Percentiles rank a stretch among this genome's conserved stretches.
Conservation (phyloP, 2,113 vertebrate genomes). For the Hepsetus odoe region DNA sequence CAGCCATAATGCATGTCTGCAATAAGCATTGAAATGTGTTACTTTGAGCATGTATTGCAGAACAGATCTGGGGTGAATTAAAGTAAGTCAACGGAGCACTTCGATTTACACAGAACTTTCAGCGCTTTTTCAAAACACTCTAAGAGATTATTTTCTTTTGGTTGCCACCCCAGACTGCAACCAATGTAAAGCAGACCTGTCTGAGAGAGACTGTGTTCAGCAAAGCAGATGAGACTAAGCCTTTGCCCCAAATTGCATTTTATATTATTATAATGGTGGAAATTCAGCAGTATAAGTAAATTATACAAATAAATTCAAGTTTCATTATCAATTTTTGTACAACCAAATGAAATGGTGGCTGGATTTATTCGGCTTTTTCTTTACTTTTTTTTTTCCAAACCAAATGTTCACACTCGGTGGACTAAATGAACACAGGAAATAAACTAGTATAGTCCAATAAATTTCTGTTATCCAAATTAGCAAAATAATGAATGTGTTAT, state of each 20-base stretch:
- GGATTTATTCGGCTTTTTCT: too few relatives aligned
- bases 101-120: not conserved
- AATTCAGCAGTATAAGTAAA: too few relatives aligned
- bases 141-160: not conserved
- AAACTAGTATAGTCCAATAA: too few relatives aligned
- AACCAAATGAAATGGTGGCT: too few relatives aligned
- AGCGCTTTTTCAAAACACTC: not conserved
- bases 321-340: too few relatives aligned
- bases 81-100: not conserved
- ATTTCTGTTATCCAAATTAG: too few relatives aligned
- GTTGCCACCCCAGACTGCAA: not conserved
- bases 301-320: too few relatives aligned
- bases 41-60: not conserved
- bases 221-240: conserved; percentile 16
- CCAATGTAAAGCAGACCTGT: conserved; percentile 3
- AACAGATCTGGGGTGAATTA: not conserved
- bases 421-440: too few relatives aligned
- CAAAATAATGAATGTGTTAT: too few relatives aligned
- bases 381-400: too few relatives aligned
- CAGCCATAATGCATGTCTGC: not conserved
- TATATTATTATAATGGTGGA: not conserved
- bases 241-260: not conserved
- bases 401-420: too few relatives aligned
- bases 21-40: not conserved
- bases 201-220: conserved; percentile 40